phyloP scores from a whole-genome alignment of 2,113 vertebrate genomes.

The Sorex fumeus region DNA sequence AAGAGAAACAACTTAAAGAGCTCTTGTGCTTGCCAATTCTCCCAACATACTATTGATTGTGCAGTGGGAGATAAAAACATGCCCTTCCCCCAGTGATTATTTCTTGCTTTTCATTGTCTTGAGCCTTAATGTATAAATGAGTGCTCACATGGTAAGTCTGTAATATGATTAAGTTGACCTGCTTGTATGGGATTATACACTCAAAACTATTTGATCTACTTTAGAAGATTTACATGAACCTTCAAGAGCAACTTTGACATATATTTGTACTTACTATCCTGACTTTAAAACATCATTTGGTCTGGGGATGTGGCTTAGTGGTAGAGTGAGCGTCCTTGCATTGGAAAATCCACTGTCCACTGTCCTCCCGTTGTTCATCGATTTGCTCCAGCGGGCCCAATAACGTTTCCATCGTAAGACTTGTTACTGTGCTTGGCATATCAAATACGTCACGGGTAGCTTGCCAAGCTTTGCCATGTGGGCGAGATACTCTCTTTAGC shows the following conservation, averaged over 20 bases:
- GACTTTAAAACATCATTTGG: slow-evolving; percentile 1
- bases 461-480: no score
- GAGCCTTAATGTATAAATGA: background rate
- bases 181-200: background rate
- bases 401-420: no score
- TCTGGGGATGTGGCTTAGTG: no score
- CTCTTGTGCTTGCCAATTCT: background rate
- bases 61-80: background rate
- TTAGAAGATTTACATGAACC: no score
- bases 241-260: slow-evolving; percentile 39
- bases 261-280: slow-evolving; percentile 18
- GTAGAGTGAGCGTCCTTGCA: no score
- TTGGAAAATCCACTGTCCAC: no score
- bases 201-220: no score
- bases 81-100: background rate
- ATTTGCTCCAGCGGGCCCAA: no score
- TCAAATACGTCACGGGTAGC: no score
- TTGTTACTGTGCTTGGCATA: no score
- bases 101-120: slow-evolving; percentile 60
- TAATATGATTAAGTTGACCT: slow-evolving; percentile 13
- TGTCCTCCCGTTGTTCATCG: no score
- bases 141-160: background rate
- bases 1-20: slow-evolving; percentile 13
- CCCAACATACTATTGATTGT: background rate
- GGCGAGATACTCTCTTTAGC: no score